Evolutionary conservation across 1,140 invertebrate genomes (phyloP).

Genomic region (Zaprionus africanus): DNA sequence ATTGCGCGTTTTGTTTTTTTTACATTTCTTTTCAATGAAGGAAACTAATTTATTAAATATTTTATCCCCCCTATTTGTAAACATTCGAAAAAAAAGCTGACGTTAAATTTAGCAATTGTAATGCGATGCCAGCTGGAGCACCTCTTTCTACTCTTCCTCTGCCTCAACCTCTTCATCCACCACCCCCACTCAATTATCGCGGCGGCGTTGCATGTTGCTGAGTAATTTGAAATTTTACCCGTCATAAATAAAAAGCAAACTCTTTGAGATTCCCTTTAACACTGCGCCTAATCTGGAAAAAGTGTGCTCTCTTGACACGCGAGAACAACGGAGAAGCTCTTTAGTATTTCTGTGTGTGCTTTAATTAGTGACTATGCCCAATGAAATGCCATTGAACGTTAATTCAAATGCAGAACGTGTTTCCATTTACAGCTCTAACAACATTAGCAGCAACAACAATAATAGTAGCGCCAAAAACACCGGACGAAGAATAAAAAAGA

Average conservation of each 20-base stretch:
- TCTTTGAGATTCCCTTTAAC: constrained; percentile 17
- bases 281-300: constrained; percentile 34
- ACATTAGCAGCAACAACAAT: constrained; percentile 11
- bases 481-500: constrained; percentile 37
- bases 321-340: constrained; percentile 32
- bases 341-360: constrained; percentile 36
- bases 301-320: constrained; percentile 49
- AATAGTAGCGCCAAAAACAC: constrained; percentile 13
- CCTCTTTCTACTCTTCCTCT: not conserved
- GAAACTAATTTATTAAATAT: constrained; percentile 35
- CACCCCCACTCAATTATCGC: constrained; percentile 9
- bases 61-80: constrained; percentile 18
- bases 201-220: constrained; percentile 57
- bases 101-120: constrained; percentile 13
- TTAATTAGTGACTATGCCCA: constrained; percentile 68
- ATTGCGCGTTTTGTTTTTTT: constrained; percentile 7
- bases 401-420: constrained; percentile 77
- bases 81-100: constrained; percentile 1
- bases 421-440: constrained; percentile 60
- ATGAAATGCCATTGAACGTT: constrained; percentile 71
- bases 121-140: constrained; percentile 12
- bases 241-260: constrained; percentile 19
- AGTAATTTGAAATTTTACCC: constrained; percentile 52
- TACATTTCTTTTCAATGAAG: constrained; percentile 11
- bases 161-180: not conserved